Conservation (phyloP, 2,888 invertebrate genomes). For the Drosophila tanythrix region DNA sequence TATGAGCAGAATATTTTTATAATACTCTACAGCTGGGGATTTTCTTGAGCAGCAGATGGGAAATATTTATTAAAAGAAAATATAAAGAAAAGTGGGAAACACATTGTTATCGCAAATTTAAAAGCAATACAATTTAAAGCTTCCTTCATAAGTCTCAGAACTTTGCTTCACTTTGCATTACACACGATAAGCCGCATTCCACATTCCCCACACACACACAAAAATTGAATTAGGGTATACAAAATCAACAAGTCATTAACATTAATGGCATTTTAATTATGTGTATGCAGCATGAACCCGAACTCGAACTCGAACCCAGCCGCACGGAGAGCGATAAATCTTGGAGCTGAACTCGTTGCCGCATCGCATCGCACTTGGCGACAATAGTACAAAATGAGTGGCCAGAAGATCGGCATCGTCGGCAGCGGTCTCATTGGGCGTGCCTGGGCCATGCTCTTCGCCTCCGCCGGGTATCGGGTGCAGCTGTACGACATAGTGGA, state of each 20-base stretch:
- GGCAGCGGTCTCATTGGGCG: constrained; percentile 97
- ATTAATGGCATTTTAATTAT: constrained; percentile 58
- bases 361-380: background rate
- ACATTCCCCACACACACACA: constrained; percentile 3
- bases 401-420: constrained; percentile 90
- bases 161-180: constrained; percentile 6
- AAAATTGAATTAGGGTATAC: background rate
- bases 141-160: background rate
- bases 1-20: background rate
- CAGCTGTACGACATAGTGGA: constrained; percentile 93
- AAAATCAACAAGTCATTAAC: constrained; percentile 65
- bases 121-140: background rate
- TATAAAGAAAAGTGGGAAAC: background rate
- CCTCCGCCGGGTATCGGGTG: constrained; percentile 96
- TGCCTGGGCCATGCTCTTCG: constrained; percentile 99
- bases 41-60: no score
- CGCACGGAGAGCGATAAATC: constrained; percentile 61
- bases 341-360: constrained; percentile 21
- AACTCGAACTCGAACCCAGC: constrained; percentile 24
- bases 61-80: background rate
- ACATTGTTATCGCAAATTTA: background rate
- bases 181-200: constrained; percentile 21
- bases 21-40: background rate
- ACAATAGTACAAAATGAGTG: constrained; percentile 82
- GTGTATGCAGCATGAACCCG: constrained; percentile 57